Percentiles rank a stretch among this genome's conserved stretches.
Conservation (phyloP, 2,113 vertebrate species). For the Polypterus bichir region DNA sequence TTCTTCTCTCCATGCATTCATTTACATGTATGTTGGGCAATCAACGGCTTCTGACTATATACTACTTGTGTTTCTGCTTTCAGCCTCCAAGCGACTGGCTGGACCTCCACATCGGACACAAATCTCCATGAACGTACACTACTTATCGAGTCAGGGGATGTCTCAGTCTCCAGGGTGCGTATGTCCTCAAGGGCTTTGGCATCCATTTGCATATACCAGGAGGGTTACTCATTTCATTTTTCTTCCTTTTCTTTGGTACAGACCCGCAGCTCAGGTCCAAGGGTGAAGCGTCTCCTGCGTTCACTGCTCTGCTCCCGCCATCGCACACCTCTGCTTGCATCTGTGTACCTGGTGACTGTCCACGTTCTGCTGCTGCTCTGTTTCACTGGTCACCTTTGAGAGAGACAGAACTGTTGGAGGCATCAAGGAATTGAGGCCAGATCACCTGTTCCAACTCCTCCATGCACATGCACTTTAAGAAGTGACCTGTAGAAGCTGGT, state of each 20-base stretch:
- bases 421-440: no score
- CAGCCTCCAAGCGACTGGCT: slow-evolving; percentile 54
- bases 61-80: background rate
- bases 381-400: slow-evolving; percentile 71
- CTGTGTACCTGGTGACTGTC: slow-evolving; percentile 64
- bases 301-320: slow-evolving; percentile 62
- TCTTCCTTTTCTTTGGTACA: slow-evolving; percentile 30
- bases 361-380: slow-evolving; percentile 76
- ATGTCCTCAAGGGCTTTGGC: background rate
- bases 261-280: slow-evolving; percentile 41
- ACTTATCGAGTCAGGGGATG: slow-evolving; percentile 57
- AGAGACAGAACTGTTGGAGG: slow-evolving; percentile 1
- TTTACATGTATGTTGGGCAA: background rate
- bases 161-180: slow-evolving; percentile 60
- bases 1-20: background rate
- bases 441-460: background rate
- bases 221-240: background rate
- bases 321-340: slow-evolving; percentile 60
- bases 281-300: slow-evolving; percentile 56
- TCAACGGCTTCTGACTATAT: background rate
- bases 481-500: no score
- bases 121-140: slow-evolving; percentile 53
- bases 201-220: background rate
- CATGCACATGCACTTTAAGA: no score
- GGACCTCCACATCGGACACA: slow-evolving; percentile 37